These are phyloP conservation scores for Seriola dumerili DNA, from an alignment of 2,113 vertebrate species.

Conservation along the genomic window DNA sequence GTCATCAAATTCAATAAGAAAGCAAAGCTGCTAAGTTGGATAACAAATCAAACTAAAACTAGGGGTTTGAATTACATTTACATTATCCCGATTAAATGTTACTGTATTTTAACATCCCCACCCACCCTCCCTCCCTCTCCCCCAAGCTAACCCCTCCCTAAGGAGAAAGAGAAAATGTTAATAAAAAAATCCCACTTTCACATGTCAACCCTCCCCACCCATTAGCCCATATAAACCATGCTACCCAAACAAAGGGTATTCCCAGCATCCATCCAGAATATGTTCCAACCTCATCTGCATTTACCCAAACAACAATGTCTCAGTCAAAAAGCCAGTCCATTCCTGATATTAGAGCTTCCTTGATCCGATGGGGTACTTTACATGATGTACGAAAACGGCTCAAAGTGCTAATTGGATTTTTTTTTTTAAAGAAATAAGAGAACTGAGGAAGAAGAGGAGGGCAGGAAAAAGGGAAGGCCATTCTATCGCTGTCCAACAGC, in stretches of 20 bases:
- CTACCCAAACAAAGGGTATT: slow-evolving; percentile 39
- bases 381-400: slow-evolving; percentile 71
- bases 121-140: slow-evolving; percentile 25
- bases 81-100: slow-evolving; percentile 76
- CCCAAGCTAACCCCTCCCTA: slow-evolving; percentile 53
- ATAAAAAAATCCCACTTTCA: slow-evolving; percentile 59
- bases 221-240: slow-evolving; percentile 39
- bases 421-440: slow-evolving; percentile 68
- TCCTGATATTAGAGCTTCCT: slow-evolving; percentile 61
- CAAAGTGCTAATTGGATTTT: slow-evolving; percentile 83
- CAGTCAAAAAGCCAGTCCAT: slow-evolving; percentile 53
- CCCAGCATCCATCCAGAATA: slow-evolving; percentile 25
- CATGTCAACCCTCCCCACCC: slow-evolving; percentile 20
- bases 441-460: slow-evolving; percentile 57
- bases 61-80: slow-evolving; percentile 77
- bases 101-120: slow-evolving; percentile 42
- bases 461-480: slow-evolving; percentile 45
- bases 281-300: slow-evolving; percentile 51
- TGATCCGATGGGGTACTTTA: slow-evolving; percentile 60
- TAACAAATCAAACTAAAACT: slow-evolving; percentile 79
- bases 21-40: slow-evolving; percentile 64
- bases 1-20: slow-evolving; percentile 68
- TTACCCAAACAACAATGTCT: slow-evolving; percentile 30
- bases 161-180: slow-evolving; percentile 57
- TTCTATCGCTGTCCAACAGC: slow-evolving; percentile 76